Evolutionary conservation across 2,888 invertebrate species (phyloP), one percentile per base, ranked within the genome.

Genomic region (Endotricha flammealis): DNA sequence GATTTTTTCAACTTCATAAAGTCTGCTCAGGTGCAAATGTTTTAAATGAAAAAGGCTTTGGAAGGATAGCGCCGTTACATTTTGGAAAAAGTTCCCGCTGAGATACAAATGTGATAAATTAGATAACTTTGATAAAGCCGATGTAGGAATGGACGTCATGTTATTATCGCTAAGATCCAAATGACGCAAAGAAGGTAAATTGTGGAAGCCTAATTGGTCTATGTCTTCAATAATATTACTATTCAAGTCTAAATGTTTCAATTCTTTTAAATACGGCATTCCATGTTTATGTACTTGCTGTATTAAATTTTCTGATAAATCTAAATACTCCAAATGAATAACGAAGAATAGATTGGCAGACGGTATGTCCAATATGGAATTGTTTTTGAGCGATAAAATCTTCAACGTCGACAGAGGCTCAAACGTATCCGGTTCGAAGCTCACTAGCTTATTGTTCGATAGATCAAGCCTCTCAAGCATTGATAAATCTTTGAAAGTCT

Each of bases 101-200:
- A 96, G 83, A 60, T 92, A 91, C 52, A 96, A 88, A 67, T 90
- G 91, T 42, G 91, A 91, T 53, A 96, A 89, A 68, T 93, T 92
- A 42, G 91, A 90, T 65, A 96, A 82, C 79, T 93, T 92, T 17
- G 93, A 90, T 43, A 96, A 81, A 41, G 94, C 91, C 41, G 89
- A 88, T 30, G 93, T 94, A 48, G 95, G 95, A 50, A 96, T 87
- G 29, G 88, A 85, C 53, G 93, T 92, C 65, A 97, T 88, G 71
- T 94, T 93, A 75, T 96, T 96, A 67, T 94, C 92, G 46, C 93
- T 92, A 45, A 96, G 79, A 73, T 94, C 92, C 56, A 96, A 87
- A 56, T 89, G 88, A 42, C 92, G 90, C 29, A 97, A 74, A 29
- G 92, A 89, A 32, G 91, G 90, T 35, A 96, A 81, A 38, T 93